Evolutionary conservation across 2,113 vertebrate species (phyloP).

Genomic region (Lophura nycthemera): DNA sequence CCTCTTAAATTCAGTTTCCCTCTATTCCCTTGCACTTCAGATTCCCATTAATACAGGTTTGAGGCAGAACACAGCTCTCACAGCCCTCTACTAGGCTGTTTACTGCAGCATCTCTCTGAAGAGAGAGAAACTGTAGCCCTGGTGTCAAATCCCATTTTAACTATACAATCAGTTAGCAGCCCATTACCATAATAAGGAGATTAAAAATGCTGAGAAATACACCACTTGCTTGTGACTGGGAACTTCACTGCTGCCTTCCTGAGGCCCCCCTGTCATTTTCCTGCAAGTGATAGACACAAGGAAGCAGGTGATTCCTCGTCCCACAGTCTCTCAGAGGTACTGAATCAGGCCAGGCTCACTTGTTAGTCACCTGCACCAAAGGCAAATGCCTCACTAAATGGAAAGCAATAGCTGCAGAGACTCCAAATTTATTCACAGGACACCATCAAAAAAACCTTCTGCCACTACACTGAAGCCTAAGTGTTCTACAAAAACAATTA

Average conservation of each 20-base stretch:
- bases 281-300: background rate
- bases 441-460: background rate
- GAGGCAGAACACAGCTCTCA: slow-evolving; percentile 46
- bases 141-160: slow-evolving; percentile 67
- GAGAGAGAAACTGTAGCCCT: slow-evolving; percentile 51
- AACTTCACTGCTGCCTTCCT: background rate
- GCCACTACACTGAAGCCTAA: background rate
- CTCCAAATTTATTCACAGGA: background rate
- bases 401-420: background rate
- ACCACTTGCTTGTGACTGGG: background rate
- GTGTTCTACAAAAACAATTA: slow-evolving; percentile 1
- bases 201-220: slow-evolving; percentile 44
- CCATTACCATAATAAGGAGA: slow-evolving; percentile 67
- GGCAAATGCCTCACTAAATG: rapidly evolving
- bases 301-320: background rate
- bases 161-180: slow-evolving; percentile 59
- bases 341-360: background rate
- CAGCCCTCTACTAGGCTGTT: slow-evolving; percentile 55
- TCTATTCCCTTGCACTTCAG: slow-evolving; percentile 27
- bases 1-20: background rate
- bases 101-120: slow-evolving; percentile 60
- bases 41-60: slow-evolving; percentile 44
- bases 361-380: background rate
- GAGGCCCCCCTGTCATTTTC: background rate
- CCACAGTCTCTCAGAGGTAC: background rate